These are phyloP conservation scores for Naso thynnoides DNA, from an alignment of 2,797 vertebrate species.

Conservation along the genomic window DNA sequence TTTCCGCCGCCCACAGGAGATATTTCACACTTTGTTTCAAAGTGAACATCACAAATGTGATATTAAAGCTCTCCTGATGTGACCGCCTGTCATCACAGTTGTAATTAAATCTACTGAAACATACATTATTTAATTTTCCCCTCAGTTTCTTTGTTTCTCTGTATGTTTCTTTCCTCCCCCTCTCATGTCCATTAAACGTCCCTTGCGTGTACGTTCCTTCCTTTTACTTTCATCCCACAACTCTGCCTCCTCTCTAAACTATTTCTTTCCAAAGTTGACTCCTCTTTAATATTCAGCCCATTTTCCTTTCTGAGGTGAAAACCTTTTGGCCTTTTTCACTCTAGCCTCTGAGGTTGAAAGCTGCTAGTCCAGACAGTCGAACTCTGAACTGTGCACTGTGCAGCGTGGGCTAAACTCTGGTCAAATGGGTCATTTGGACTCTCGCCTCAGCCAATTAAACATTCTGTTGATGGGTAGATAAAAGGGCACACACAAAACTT, in stretches of 20 bases:
- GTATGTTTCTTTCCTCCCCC: slow-evolving; percentile 1
- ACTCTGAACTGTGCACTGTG: slow-evolving; percentile 51
- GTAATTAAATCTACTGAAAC: background rate
- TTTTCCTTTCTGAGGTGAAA: slow-evolving; percentile 44
- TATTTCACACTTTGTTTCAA: background rate
- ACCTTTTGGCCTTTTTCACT: slow-evolving; percentile 53
- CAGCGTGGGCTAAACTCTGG: slow-evolving; percentile 28
- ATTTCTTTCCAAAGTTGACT: slow-evolving; percentile 1
- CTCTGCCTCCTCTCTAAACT: slow-evolving; percentile 1
- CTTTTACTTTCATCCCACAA: too few species aligned
- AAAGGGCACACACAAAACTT: slow-evolving; percentile 12
- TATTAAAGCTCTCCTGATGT: slow-evolving; percentile 3
- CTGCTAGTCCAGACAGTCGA: slow-evolving; percentile 52
- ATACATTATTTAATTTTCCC: background rate
- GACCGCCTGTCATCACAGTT: background rate
- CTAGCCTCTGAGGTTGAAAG: slow-evolving; percentile 50
- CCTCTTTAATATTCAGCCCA: slow-evolving; percentile 52
- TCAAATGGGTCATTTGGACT: slow-evolving; percentile 57
- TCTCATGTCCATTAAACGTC: background rate
- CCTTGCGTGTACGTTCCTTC: background rate
- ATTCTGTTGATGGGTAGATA: slow-evolving; percentile 44
- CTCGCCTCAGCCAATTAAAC: slow-evolving; percentile 56
- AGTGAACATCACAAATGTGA: background rate
- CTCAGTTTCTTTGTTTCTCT: background rate
- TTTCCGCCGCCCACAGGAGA: background rate